Base-by-base conservation (phyloP, 1,140 invertebrate genomes). In the Meloidogyne floridensis region DNA sequence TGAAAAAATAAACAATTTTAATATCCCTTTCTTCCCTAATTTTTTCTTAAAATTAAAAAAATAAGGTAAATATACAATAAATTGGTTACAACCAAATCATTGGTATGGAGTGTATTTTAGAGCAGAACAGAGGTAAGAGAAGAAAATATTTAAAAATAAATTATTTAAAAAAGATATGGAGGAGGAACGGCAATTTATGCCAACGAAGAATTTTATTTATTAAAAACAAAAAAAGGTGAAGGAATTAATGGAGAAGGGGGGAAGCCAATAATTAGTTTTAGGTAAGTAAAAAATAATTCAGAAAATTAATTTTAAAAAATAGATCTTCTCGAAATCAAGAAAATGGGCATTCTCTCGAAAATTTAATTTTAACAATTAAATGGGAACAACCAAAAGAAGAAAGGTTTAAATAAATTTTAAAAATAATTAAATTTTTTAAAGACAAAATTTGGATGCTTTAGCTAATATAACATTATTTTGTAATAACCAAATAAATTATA, bases 91-190 rank as follows among this genome's bases (percentile, higher is more conserved):
- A 18, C 88, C 88, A 9, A 83, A 86, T 20, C 81, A 77, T 51
- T 89, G 88, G 88, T 89, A 90, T 74, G 88, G 88, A 5, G 76
- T 89, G 13, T 32, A 59, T 15, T 89, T 87, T 70, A 73, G 83
- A 71, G 80, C 83, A 69, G 83, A 87, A 76, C 87, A 88, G 47
- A 84, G 78, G 75, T 85, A 32, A 32, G 32, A 2, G 32, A 73
- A 11, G 13, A 13, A 11, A 20, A 56, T 51, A 43, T 32, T 32
- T 32, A 2, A 43, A 75, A 78, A 65, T 11, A 53, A 4, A 75
- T 32, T 13, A 9, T 75, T 75, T 9, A 42, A 75, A 47, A 71
- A n/a, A 80, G 79, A 20, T 73, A 80, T 74, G 43, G 47, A 15
- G 72, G 70, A n/a, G 70, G 72, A 42, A 80, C 18, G 42, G 84